A percentile compares a stretch with the other conserved stretches of the same genome.
These are phyloP conservation scores for Thaleichthys pacificus DNA, from an alignment of 2,797 vertebrate genomes.

Conservation along the genomic window DNA sequence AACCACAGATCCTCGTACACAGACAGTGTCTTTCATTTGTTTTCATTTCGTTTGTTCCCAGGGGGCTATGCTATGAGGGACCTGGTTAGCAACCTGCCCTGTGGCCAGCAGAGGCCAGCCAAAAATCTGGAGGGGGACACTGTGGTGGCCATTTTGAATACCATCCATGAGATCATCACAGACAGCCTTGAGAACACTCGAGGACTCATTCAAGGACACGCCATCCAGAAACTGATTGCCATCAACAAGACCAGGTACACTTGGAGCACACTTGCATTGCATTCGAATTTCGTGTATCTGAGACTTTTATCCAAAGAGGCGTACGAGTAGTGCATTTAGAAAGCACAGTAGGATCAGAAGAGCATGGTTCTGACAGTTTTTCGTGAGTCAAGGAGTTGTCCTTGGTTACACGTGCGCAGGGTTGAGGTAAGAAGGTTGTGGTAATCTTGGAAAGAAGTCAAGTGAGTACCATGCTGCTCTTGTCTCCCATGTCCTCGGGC, in stretches of 20 bases:
- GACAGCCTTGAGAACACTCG: conserved; percentile 93
- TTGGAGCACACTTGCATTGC: not conserved
- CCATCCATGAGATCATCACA: conserved; percentile 95
- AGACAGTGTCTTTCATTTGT: not conserved
- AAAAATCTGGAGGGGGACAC: conserved; percentile 95
- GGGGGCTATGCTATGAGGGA: conserved; percentile 95
- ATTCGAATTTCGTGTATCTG: no score
- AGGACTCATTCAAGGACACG: conserved; percentile 92
- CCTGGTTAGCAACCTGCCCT: conserved; percentile 90
- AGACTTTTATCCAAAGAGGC: no score
- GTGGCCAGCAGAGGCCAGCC: conserved; percentile 87
- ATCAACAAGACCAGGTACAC: conserved; percentile 91
- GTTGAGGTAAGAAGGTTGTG: not conserved
- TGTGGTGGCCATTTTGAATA: conserved; percentile 93
- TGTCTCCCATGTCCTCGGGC: conserved; percentile 27
- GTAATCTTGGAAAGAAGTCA: not conserved
- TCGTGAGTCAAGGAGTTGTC: no score
- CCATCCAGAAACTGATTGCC: conserved; percentile 90
- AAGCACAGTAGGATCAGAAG: no score
- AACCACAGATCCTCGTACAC: conserved; percentile 1
- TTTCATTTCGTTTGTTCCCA: conserved; percentile 53
- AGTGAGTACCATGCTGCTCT: not conserved
- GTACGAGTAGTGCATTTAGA: no score
- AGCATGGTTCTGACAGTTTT: not conserved
- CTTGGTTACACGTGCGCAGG: no score